Evolutionary conservation across 2,797 vertebrate genomes (phyloP).

Genomic region (Phylloscopus collybita): DNA sequence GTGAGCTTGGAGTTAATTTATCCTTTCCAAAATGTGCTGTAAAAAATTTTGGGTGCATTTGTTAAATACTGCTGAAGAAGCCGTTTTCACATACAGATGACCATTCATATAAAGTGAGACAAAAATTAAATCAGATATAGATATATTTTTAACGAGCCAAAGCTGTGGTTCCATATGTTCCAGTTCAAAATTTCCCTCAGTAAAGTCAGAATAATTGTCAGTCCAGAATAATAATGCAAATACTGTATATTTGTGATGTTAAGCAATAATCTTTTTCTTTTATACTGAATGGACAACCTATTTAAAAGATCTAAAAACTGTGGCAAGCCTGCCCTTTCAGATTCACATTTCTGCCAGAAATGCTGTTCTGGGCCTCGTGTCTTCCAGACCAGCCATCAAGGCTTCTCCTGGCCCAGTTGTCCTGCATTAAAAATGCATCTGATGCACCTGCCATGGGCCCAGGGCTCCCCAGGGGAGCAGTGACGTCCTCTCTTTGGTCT

Average conservation of each 20-base stretch:
- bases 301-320: slow-evolving; percentile 18
- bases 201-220: background rate
- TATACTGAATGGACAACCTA: background rate
- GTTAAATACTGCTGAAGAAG: background rate
- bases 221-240: background rate
- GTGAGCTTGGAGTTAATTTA: background rate
- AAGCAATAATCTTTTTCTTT: background rate
- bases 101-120: background rate
- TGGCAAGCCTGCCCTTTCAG: background rate
- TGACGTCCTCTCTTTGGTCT: slow-evolving; percentile 49
- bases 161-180: background rate
- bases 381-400: slow-evolving; percentile 33
- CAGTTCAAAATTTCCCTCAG: background rate
- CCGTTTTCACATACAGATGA: background rate
- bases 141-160: background rate
- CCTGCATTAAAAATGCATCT: slow-evolving; percentile 68
- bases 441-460: slow-evolving; percentile 35
- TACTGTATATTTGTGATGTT: background rate
- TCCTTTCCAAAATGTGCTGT: background rate
- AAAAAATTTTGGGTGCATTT: background rate
- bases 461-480: background rate
- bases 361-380: background rate
- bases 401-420: slow-evolving; percentile 48
- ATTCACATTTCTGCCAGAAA: slow-evolving; percentile 1
- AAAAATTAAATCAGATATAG: background rate